Base-by-base conservation (phyloP, 1,140 invertebrate species). In the Scylla paramamosain region DNA sequence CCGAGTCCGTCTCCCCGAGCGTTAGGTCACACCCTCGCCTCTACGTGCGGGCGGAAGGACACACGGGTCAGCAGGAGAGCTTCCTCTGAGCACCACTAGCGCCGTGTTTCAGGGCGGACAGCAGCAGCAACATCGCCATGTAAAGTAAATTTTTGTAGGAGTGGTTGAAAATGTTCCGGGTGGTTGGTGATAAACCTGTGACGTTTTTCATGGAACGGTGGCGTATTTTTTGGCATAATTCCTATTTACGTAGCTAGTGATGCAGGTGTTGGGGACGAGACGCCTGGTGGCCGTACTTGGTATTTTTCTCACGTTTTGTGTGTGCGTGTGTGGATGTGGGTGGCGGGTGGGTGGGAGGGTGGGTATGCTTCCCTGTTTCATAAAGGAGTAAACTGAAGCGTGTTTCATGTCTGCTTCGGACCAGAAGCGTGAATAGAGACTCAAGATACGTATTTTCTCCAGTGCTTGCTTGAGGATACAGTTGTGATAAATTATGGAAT, bases 1-100 rank as follows among this genome's bases (percentile, higher is more conserved):
- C 87, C 0, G 93, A 94, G 20, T 77, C 87, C 82, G 29, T 92
- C 20, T 92, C 89, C 90, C 90, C 91, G 0, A 92, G 31, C 10
- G 48, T 92, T 1, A 88, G 94, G 91, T 84, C 91, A 29, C 94
- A 95, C 86, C 90, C 94, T 29, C 83, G 91, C 52, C 84, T 95
- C 46, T 95, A 95, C 84, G 94, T 95, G 0, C 82, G 94, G 45
- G 94, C 94, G 32, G 94, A 95, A n/a, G 91, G 94, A 16, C 94
- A 92, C 91, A 77, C 48, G 16, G 52, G 91, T 10, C 94, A 93
- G n/a, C 94, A 95, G 32, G 94, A 95, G 91, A 95, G 94, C 84
- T 95, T 95, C 39, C 94, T 95, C 83, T 95, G 91, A 95, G 46
- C 46, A 77, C 3, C 45, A 59, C 32, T 46, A 0, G 7, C 86